Evolutionary conservation across 2,113 vertebrate genomes (phyloP).

Genomic region (Gallinago media): DNA sequence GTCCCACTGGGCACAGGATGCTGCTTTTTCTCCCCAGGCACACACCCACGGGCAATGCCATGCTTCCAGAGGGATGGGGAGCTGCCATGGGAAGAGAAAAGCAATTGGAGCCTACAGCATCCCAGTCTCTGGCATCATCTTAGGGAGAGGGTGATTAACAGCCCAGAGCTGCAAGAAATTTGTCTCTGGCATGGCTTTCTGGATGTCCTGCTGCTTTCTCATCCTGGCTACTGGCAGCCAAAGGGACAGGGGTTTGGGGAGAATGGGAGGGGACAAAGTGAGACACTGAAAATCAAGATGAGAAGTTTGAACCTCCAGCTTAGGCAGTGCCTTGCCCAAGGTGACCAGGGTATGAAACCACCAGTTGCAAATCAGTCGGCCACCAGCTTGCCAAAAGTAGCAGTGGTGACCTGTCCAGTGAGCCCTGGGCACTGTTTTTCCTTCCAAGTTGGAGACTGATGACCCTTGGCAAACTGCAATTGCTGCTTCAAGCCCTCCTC

Average conservation of each 20-base stretch:
- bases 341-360: not conserved
- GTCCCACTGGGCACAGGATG: not conserved
- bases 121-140: not conserved
- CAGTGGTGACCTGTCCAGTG: not conserved
- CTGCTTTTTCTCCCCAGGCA: not conserved
- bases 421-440: not conserved
- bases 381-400: not conserved
- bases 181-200: not conserved
- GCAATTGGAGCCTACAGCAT: not conserved
- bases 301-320: not conserved
- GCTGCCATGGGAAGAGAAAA: not conserved
- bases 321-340: not conserved
- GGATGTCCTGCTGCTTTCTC: not conserved
- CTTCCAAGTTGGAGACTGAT: not conserved
- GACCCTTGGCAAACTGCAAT: not conserved
- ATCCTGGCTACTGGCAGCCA: not conserved
- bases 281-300: not conserved
- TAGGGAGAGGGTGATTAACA: not conserved
- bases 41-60: not conserved
- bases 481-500: not conserved
- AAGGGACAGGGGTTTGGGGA: not conserved
- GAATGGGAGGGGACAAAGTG: accelerated
- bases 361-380: not conserved
- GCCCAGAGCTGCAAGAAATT: not conserved
- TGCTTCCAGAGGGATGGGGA: not conserved